Percentiles rank a stretch among this genome's conserved stretches.
phyloP scores from a whole-genome alignment of 2,797 vertebrate genomes.

The Petrocephalus schoutedeni region DNA sequence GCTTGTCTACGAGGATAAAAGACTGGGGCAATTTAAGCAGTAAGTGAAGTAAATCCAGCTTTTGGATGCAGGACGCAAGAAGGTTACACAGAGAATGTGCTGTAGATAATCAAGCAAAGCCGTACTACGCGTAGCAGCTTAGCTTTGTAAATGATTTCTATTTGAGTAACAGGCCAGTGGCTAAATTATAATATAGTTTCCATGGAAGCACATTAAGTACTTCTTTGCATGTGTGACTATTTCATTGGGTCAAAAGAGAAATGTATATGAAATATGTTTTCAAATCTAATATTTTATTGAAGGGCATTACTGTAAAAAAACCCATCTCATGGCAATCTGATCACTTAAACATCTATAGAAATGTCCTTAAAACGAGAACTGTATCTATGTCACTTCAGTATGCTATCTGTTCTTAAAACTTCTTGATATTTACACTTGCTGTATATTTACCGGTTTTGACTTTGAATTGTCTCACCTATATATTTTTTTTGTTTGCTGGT shows the following conservation, averaged over 20 bases:
- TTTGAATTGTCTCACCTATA: neutral
- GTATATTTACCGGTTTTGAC: neutral
- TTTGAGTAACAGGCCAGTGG: neutral
- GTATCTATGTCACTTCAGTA: neutral
- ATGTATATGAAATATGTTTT: neutral
- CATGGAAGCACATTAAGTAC: neutral
- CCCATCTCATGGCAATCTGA: neutral
- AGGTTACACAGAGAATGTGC: neutral
- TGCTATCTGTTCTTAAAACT: neutral
- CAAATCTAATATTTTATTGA: neutral
- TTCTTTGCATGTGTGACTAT: neutral
- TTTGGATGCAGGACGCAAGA: neutral
- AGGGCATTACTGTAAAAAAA: neutral
- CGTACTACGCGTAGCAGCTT: neutral
- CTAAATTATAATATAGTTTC: neutral
- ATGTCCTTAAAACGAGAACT: neutral
- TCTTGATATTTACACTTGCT: neutral
- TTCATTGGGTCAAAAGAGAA: neutral
- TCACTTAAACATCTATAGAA: neutral
- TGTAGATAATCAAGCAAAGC: neutral
- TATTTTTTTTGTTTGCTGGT: neutral
- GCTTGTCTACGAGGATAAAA: constrained; percentile 27
- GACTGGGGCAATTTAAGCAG: neutral
- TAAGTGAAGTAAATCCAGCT: constrained; percentile 18
- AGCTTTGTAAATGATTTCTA: neutral